phyloP scores from a whole-genome alignment of 2,797 vertebrate genomes.

The Pantherophis vulpinus region DNA sequence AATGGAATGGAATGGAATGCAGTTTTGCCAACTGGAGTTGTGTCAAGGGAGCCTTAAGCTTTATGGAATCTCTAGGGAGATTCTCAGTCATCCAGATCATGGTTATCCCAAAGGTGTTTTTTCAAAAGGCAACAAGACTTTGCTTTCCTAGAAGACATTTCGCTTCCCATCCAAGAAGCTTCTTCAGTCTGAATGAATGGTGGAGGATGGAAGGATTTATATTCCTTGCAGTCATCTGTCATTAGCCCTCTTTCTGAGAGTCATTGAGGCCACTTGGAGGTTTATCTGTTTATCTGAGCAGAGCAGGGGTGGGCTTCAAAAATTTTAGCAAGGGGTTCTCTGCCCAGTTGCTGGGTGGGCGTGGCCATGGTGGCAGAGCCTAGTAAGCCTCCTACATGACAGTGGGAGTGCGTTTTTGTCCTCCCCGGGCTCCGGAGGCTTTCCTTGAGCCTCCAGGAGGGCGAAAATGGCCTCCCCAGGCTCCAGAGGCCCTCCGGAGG shows the following conservation, averaged over 20 bases:
- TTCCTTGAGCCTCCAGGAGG: too few relatives aligned
- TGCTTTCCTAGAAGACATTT: background rate
- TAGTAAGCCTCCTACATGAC: too few relatives aligned
- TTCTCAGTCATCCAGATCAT: background rate
- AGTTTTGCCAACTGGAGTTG: background rate
- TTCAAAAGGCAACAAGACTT: background rate
- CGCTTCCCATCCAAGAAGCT: background rate
- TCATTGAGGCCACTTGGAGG: background rate
- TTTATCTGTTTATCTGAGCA: background rate
- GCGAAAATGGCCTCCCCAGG: too few relatives aligned
- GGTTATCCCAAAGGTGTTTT: background rate
- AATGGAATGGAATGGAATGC: background rate
- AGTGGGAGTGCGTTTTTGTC: too few relatives aligned
- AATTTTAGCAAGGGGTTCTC: too few relatives aligned
- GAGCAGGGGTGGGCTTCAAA: too few relatives aligned
- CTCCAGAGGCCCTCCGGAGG: too few relatives aligned
- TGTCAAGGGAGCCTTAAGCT: background rate
- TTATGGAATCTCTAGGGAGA: background rate
- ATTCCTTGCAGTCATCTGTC: background rate
- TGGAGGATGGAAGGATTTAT: background rate
- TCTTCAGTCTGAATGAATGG: background rate
- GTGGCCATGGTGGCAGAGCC: too few relatives aligned
- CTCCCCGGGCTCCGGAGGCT: too few relatives aligned
- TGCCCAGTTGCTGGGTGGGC: too few relatives aligned
- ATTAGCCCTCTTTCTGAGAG: background rate